These are phyloP conservation scores for Rapana venosa DNA, from an alignment of 2,888 invertebrate species.

Conservation along the genomic window DNA sequence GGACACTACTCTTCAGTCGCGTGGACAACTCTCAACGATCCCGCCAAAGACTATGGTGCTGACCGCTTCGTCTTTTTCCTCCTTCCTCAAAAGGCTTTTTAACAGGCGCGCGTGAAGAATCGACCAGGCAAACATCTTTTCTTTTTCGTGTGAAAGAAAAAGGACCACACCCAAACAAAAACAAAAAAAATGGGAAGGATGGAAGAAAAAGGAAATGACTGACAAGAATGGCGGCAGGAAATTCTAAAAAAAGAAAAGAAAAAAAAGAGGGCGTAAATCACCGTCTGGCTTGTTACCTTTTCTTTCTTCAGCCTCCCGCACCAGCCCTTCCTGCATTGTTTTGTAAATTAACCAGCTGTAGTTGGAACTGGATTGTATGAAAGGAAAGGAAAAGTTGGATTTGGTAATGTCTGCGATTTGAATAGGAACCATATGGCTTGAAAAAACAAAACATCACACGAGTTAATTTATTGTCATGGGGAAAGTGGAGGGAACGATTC, in stretches of 20 bases:
- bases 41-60: not conserved
- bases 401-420: too few species aligned
- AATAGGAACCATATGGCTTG: too few species aligned
- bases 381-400: too few species aligned
- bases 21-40: constrained; percentile 29
- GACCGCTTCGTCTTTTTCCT: not conserved
- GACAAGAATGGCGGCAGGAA: not conserved
- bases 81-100: constrained; percentile 1
- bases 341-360: not conserved
- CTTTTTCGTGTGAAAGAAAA: constrained; percentile 19
- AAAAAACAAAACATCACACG: too few species aligned
- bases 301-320: too few species aligned
- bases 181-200: not conserved
- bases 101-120: constrained; percentile 8
- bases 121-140: constrained; percentile 36
- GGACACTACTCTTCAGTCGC: constrained; percentile 29
- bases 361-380: too few species aligned
- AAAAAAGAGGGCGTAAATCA: not conserved
- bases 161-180: not conserved
- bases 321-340: not conserved
- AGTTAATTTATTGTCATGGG: too few species aligned
- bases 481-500: too few species aligned
- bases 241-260: too few species aligned
- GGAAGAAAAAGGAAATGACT: constrained; percentile 17
- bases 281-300: not conserved